These are phyloP conservation scores for Anguilla megastoma DNA, from an alignment of 2,797 vertebrate species.

Conservation along the genomic window DNA sequence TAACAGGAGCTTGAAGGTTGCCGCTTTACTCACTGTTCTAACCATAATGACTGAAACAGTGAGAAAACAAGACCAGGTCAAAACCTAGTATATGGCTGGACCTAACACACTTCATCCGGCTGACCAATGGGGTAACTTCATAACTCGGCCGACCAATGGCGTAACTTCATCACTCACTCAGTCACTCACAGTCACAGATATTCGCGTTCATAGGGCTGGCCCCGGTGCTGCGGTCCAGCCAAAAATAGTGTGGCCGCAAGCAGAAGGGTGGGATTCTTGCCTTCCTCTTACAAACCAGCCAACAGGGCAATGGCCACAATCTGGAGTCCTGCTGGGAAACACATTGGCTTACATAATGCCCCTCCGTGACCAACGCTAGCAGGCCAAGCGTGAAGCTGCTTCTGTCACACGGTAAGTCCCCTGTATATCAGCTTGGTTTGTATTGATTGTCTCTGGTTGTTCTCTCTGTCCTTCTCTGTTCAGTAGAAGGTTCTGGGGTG, in stretches of 20 bases:
- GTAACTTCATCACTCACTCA: too few relatives aligned
- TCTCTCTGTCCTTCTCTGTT: background rate
- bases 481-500: background rate
- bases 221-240: too few relatives aligned
- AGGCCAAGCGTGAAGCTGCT: background rate
- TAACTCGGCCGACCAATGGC: too few relatives aligned
- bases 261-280: background rate
- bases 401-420: background rate
- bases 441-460: background rate
- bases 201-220: too few relatives aligned
- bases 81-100: too few relatives aligned
- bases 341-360: background rate
- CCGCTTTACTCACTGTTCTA: background rate
- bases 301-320: background rate
- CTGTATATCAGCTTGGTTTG: background rate
- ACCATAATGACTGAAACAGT: background rate
- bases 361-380: background rate
- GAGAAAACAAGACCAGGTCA: background rate
- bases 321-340: background rate
- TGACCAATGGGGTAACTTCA: too few relatives aligned
- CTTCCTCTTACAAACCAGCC: background rate
- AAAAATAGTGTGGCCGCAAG: background rate
- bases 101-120: too few relatives aligned
- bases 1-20: background rate
- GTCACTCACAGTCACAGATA: too few relatives aligned